Evolutionary conservation across 2,113 vertebrate species (phyloP).

Genomic region (Melospiza melodia): DNA sequence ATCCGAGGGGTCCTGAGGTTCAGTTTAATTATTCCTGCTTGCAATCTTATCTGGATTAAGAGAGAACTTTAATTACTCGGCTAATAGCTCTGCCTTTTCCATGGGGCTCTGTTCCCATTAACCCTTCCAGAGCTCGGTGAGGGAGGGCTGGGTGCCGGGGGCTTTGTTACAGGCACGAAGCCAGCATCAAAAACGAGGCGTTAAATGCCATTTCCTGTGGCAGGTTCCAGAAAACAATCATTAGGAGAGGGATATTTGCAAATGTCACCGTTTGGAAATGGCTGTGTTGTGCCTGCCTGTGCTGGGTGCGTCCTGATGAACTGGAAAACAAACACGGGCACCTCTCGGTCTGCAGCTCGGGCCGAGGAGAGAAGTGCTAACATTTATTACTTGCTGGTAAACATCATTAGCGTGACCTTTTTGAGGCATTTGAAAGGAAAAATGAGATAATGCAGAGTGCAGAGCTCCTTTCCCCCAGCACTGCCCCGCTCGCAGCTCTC

Average conservation of each 20-base stretch:
- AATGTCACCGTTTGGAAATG: not conserved
- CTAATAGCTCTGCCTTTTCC: not conserved
- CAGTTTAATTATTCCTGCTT: constrained; percentile 39
- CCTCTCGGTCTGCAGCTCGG: not conserved
- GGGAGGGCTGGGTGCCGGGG: not conserved
- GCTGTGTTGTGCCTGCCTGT: rapidly evolving
- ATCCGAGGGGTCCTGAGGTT: not conserved
- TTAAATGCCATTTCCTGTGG: not conserved
- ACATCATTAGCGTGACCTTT: constrained; percentile 13
- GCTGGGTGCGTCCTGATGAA: rapidly evolving
- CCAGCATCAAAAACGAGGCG: not conserved
- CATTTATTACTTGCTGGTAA: not conserved
- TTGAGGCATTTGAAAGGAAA: not conserved
- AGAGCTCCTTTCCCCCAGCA: not conserved
- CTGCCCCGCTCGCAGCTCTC: rapidly evolving
- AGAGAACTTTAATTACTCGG: constrained; percentile 34
- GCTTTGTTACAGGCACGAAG: not conserved
- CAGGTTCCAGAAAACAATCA: not conserved
- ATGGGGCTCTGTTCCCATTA: not conserved
- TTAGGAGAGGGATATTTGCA: not conserved
- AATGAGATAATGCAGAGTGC: rapidly evolving
- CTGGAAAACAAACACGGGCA: not conserved
- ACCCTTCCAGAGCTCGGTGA: not conserved
- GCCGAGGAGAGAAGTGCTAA: not conserved
- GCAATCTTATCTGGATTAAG: constrained; percentile 1